Evolutionary conservation across 2,113 vertebrate species (phyloP), one percentile per base, ranked within the genome.

Genomic region (Podarcis cretensis): DNA sequence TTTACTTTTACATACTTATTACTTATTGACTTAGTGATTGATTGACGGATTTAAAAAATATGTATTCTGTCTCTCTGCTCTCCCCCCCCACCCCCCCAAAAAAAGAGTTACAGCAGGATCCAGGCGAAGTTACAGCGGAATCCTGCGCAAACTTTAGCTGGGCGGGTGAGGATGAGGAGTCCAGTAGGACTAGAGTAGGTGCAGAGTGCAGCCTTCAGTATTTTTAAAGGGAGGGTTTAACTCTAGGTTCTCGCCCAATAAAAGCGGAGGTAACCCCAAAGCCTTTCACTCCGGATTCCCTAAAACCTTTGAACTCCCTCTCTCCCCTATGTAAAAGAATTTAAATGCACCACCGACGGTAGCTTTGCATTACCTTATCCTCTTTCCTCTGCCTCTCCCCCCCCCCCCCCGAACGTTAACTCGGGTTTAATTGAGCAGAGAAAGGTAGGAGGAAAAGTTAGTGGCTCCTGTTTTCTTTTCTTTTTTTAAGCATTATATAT

Each of bases 391-490:
- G 48, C 10, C 48, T 54, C 48, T 9, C 9, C 48, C 9, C 48
- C 10, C 10, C 48, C 48, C 9, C 48, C 2, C 48, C 48, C 12
- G 48, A 54, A 12, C 9, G 48, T 54, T 54, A 54, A 54, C 48
- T 2, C 48, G 48, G 9, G 48, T 54, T 54, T 54, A 54, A 54
- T 54, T 54, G 48, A 54, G 48, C 48, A 54, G 48, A 48, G 48
- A 54, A 12, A 54, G 48, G 48, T 54, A 10, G 48, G 48, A 54
- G 48, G 48, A 54, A 54, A 54, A 54, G 48, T 54, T 54, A 54
- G 48, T 54, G 48, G 91, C 57, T 92, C 87, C 91, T 91, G 90
- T 93, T 96, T 96, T 23, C 59, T 27, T 40, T 57, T 12, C 48
- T 12, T 54, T 54, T 54, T 12, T 54, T 3, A 54, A 48, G 10